Conservation (phyloP, 2,888 invertebrate genomes). For the Colostygia pectinataria region DNA sequence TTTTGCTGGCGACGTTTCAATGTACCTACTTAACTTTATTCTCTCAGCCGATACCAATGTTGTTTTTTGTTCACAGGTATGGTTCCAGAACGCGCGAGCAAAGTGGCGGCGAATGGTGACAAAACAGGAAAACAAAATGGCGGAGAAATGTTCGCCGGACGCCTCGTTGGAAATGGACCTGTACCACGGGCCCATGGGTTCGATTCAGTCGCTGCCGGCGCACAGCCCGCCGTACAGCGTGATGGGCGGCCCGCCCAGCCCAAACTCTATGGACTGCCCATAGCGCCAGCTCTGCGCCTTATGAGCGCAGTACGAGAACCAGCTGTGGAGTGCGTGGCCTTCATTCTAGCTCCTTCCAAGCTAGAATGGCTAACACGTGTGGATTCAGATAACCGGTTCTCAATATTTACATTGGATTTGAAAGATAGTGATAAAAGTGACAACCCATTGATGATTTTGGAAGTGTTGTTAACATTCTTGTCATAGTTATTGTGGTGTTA, state of each 20-base stretch:
- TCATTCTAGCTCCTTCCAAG: constrained; percentile 15
- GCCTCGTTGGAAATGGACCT: constrained; percentile 85
- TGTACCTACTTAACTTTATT: constrained; percentile 45
- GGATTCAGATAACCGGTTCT: constrained; percentile 14
- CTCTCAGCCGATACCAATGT: constrained; percentile 47
- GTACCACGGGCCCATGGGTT: constrained; percentile 86
- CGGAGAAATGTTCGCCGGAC: constrained; percentile 87
- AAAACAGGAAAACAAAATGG: constrained; percentile 89
- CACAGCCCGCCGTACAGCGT: constrained; percentile 89
- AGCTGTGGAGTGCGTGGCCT: constrained; percentile 21
- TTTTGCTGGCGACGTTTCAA: constrained; percentile 51
- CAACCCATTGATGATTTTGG: constrained; percentile 25
- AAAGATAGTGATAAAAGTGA: constrained; percentile 26
- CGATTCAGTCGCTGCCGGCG: constrained; percentile 85
- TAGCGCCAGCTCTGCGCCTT: constrained; percentile 81
- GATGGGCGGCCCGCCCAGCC: constrained; percentile 86
- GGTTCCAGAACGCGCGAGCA: constrained; percentile 97
- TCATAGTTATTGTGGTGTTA: constrained; percentile 11
- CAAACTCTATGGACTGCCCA: constrained; percentile 89
- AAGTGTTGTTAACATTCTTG: constrained; percentile 22
- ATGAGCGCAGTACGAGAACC: constrained; percentile 52
- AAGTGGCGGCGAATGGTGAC: constrained; percentile 95
- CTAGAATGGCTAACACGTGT: not conserved
- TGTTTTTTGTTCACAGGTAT: constrained; percentile 88
- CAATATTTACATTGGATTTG: constrained; percentile 10